These are phyloP conservation scores for Albula goreensis DNA, from an alignment of 2,113 vertebrate species.

Conservation along the genomic window DNA sequence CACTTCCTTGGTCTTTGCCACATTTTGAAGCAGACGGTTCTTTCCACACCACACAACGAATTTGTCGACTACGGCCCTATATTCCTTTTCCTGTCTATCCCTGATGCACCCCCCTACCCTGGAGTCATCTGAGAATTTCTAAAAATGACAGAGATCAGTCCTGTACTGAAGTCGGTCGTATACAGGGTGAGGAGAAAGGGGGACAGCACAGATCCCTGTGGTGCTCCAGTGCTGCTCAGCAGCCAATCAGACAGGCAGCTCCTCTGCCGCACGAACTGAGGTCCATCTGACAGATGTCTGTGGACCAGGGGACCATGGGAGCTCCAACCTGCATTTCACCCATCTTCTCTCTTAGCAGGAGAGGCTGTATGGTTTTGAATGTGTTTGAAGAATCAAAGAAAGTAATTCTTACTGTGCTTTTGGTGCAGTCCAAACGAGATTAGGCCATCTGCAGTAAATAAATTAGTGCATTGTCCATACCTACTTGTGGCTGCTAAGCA, in stretches of 20 bases:
- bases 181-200: background rate
- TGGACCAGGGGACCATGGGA: background rate
- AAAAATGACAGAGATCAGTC: background rate
- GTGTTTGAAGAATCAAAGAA: no score
- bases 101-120: background rate
- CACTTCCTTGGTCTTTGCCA: background rate
- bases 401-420: no score
- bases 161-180: background rate
- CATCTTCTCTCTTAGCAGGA: background rate
- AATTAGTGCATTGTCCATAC: no score
- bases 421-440: no score
- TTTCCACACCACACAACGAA: background rate
- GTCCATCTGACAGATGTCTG: background rate
- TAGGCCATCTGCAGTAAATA: no score
- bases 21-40: background rate
- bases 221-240: background rate
- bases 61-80: background rate
- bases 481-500: no score
- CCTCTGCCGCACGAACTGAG: background rate
- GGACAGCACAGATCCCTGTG: background rate
- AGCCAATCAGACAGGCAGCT: background rate
- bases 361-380: background rate
- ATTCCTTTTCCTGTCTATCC: background rate
- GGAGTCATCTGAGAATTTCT: conserved; percentile 11
- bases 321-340: background rate